A percentile compares a stretch with the other conserved stretches of the same genome.
These are phyloP conservation scores for Proteles cristata DNA, from an alignment of 2,113 vertebrate species.

Conservation along the genomic window DNA sequence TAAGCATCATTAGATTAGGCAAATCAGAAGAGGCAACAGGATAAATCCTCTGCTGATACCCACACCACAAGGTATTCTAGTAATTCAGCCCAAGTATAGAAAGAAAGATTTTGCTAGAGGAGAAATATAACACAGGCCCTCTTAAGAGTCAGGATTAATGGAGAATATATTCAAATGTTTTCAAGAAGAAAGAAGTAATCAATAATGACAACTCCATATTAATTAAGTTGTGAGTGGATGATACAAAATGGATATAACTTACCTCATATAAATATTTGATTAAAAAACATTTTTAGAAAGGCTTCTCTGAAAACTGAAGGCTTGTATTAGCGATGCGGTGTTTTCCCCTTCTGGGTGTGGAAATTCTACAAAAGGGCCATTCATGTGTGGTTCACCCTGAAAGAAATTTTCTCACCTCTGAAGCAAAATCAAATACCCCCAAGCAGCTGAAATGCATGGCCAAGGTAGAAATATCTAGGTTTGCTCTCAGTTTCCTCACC, in stretches of 20 bases:
- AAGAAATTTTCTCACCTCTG: not conserved
- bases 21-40: not conserved
- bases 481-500: not conserved
- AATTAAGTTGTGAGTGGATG: conserved; percentile 27
- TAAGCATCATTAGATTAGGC: not conserved
- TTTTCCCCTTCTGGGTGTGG: not conserved
- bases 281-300: not conserved
- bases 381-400: not conserved
- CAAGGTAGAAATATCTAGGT: rapidly evolving
- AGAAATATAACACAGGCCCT: not conserved
- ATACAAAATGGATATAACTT: not conserved
- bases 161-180: conserved; percentile 36
- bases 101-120: not conserved
- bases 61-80: not conserved
- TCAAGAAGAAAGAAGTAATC: conserved; percentile 51
- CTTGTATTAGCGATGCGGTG: not conserved
- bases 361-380: not conserved
- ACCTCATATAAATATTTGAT: not conserved
- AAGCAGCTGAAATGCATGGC: not conserved
- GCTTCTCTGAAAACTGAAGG: not conserved
- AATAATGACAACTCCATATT: conserved; percentile 24
- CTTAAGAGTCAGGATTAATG: not conserved
- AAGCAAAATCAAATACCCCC: not conserved
- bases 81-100: not conserved
- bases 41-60: not conserved